These are phyloP conservation scores for Drosophila neutralis DNA, from an alignment of 2,888 invertebrate genomes.

Conservation along the genomic window DNA sequence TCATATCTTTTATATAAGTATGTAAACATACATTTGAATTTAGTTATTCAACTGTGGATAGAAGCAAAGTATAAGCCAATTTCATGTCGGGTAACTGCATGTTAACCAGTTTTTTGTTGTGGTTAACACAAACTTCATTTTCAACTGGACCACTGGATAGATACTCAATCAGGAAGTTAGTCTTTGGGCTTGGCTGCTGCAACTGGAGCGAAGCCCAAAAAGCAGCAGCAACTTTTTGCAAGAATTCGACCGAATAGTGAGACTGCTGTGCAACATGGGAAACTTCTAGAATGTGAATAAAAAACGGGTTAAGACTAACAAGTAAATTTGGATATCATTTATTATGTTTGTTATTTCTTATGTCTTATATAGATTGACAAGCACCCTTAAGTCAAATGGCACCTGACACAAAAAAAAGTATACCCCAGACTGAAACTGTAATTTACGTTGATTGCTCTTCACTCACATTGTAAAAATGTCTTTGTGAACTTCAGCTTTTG, in stretches of 20 bases:
- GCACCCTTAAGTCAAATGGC: neutral
- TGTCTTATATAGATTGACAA: neutral
- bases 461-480: neutral
- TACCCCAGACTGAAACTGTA: neutral
- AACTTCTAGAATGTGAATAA: neutral
- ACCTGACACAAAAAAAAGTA: neutral
- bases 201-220: conserved; percentile 7
- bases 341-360: neutral
- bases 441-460: conserved; percentile 4
- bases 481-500: neutral
- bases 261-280: neutral
- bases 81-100: conserved; percentile 38
- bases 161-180: conserved; percentile 36
- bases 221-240: conserved; percentile 4
- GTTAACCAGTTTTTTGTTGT: conserved; percentile 54
- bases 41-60: neutral
- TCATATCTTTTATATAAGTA: neutral
- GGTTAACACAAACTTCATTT: conserved; percentile 39
- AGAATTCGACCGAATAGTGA: neutral
- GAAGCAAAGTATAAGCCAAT: conserved; percentile 26
- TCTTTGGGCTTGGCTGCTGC: conserved; percentile 28
- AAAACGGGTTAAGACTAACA: neutral
- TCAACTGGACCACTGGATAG: conserved; percentile 49
- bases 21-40: neutral
- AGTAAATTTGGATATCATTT: neutral